A percentile compares a stretch with the other conserved stretches of the same genome.
Evolutionary conservation across 2,888 invertebrate species (phyloP).

Genomic region (Callyntrura guangdongensis): DNA sequence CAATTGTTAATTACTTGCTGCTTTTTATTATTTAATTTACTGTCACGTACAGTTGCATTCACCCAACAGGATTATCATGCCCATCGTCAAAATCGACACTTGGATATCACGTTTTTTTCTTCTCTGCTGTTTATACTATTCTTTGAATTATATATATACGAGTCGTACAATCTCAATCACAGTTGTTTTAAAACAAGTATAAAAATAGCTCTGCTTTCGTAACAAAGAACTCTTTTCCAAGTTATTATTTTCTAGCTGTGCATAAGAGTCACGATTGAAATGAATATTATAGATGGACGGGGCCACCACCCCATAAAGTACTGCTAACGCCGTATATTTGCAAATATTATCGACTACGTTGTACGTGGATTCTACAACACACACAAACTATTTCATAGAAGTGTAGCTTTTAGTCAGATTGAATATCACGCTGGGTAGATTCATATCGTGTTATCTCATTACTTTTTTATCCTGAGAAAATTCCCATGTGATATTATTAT

Average conservation of each 20-base stretch:
- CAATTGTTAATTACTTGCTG: background rate
- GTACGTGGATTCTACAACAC: background rate
- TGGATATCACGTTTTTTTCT: background rate
- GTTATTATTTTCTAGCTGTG: background rate
- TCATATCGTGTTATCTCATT: background rate
- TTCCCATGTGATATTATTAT: constrained; percentile 63
- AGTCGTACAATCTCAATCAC: background rate
- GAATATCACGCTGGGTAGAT: background rate
- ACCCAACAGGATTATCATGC: background rate
- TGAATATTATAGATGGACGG: background rate
- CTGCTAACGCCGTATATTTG: too few species aligned
- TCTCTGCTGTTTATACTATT: background rate
- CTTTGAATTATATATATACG: background rate
- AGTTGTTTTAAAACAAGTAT: background rate
- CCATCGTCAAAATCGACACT: constrained; percentile 6
- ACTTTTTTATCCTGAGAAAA: constrained; percentile 66
- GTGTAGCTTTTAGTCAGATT: background rate
- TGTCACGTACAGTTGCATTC: constrained; percentile 49
- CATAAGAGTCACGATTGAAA: background rate
- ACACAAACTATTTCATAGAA: background rate
- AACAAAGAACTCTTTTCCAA: constrained; percentile 25
- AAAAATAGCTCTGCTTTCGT: background rate
- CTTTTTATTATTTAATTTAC: constrained; percentile 23
- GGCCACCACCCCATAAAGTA: too few species aligned
- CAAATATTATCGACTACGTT: too few species aligned